These are phyloP conservation scores for Tenthredo distinguenda DNA, from an alignment of 2,888 invertebrate species.

Conservation along the genomic window DNA sequence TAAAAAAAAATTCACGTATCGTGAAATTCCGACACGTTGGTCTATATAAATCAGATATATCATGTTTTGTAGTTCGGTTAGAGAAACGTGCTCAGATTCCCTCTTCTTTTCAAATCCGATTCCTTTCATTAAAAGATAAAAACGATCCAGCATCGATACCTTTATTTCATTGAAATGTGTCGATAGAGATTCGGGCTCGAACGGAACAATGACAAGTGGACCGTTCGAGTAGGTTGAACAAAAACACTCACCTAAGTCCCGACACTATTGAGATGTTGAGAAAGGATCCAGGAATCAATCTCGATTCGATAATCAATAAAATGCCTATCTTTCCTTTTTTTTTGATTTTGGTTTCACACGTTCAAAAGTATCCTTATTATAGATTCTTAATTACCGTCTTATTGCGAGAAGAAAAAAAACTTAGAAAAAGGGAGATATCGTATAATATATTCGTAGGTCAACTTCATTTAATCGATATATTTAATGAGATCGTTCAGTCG, in stretches of 20 bases:
- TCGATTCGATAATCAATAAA: background rate
- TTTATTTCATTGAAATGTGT: background rate
- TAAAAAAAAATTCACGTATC: background rate
- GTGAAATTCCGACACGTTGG: background rate
- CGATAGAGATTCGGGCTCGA: background rate
- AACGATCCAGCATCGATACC: background rate
- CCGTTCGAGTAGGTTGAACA: background rate
- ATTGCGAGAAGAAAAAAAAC: background rate
- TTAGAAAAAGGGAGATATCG: background rate
- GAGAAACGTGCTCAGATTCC: background rate
- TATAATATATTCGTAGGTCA: background rate
- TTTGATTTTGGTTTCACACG: background rate
- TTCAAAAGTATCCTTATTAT: background rate
- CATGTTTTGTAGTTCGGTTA: background rate
- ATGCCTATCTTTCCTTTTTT: background rate
- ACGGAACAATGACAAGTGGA: slow-evolving; percentile 15
- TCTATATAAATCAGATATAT: background rate
- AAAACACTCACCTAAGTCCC: background rate
- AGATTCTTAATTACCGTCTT: background rate
- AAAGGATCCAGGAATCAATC: background rate
- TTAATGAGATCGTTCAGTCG: background rate
- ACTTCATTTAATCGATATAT: background rate
- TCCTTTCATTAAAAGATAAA: background rate
- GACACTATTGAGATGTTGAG: background rate
- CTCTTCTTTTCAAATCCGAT: background rate